Conservation (phyloP, 2,888 invertebrate genomes). For the Dynastes hyllus region DNA sequence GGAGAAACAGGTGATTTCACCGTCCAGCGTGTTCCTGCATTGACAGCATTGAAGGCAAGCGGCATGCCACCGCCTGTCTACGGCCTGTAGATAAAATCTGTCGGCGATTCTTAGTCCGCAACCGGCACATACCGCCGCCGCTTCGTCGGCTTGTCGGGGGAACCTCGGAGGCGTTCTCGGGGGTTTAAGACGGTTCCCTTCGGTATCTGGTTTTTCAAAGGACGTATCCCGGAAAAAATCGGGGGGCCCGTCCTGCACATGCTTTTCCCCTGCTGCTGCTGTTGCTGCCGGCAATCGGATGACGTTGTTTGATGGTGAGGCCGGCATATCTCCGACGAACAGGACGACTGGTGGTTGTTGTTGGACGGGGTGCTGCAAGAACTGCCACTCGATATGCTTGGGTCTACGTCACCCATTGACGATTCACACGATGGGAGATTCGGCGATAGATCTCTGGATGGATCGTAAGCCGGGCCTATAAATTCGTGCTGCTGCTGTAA, state of each 20-base stretch:
- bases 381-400: slow-evolving; percentile 74
- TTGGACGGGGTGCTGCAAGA: slow-evolving; percentile 76
- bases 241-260: slow-evolving; percentile 61
- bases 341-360: slow-evolving; percentile 74
- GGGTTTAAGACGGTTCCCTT: slow-evolving; percentile 74
- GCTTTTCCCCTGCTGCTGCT: slow-evolving; percentile 60
- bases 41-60: slow-evolving; percentile 93
- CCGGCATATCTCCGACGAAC: slow-evolving; percentile 68
- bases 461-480: slow-evolving; percentile 80
- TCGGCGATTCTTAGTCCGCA: slow-evolving; percentile 91
- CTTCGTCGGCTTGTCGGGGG: slow-evolving; percentile 69
- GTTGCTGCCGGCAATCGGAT: slow-evolving; percentile 60
- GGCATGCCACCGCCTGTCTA: slow-evolving; percentile 95
- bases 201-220: slow-evolving; percentile 73
- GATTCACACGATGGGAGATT: slow-evolving; percentile 78
- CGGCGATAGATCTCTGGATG: slow-evolving; percentile 82
- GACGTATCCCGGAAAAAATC: slow-evolving; percentile 66
- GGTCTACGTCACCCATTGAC: slow-evolving; percentile 75
- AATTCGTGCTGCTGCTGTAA: slow-evolving; percentile 81
- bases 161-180: slow-evolving; percentile 73
- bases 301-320: slow-evolving; percentile 62
- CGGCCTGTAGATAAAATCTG: slow-evolving; percentile 92
- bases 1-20: slow-evolving; percentile 93
- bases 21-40: slow-evolving; percentile 91
- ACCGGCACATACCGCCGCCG: slow-evolving; percentile 84